Evolutionary conservation across 2,797 vertebrate species (phyloP), one percentile per base, ranked within the genome.

Genomic region (Esox lucius): DNA sequence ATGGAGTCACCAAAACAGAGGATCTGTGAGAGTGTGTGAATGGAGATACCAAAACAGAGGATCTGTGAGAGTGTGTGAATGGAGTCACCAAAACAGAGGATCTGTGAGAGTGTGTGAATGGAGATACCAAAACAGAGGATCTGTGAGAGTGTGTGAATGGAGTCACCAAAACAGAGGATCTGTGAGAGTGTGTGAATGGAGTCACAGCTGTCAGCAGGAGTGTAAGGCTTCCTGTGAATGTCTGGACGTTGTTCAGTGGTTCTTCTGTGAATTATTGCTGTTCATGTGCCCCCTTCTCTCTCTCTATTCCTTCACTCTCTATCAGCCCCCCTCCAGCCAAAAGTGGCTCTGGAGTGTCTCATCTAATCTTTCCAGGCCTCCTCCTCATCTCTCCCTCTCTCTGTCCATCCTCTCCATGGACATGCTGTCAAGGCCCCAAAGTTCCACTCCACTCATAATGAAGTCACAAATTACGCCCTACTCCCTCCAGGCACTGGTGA

Each of bases 291-390:
- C 1, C 51, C 0, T 19, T 53, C 51, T 8, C 51, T n/a, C 51
- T 19, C 4, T 19, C 17, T 53, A 48, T 49, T 59, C 8, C 9
- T n/a, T 26, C 24, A 24, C 24, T 4, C 59, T 62, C 1, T 61
- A n/a, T 26, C 59, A 24, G 7, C 19, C 59, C 3, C 12, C 22
- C 22, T 12, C 59, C 31, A 0, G 59, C 75, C 28, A 53, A 13
- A 70, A 31, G 53, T 62, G 28, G 68, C 67, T 61, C 67, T 68
- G 72, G 51, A 59, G 51, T 35, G 28, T 73, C n/a, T 62, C 72
- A 61, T 73, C 62, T 71, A 65, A 15, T 74, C 39, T 24, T 61
- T 72, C 66, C 72, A 64, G 72, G 22, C 46, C 51, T 77, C 51
- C 22, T 8, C 48, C 48, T 51, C 48, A 13, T 16, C 48, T 51